phyloP scores from a whole-genome alignment of 2,113 vertebrate genomes.

The Centropus unirufus region DNA sequence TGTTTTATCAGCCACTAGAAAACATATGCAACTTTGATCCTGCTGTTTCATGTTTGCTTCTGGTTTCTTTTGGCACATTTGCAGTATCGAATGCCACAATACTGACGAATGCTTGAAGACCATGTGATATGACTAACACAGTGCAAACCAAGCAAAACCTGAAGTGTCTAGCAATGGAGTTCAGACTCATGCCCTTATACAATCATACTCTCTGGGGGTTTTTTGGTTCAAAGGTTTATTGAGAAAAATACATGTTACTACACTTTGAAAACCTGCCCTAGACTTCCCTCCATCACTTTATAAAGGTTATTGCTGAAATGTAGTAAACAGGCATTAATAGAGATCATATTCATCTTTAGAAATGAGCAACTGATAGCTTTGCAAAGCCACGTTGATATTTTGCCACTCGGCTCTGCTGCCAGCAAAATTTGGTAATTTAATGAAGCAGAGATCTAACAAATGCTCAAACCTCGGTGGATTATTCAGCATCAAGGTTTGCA shows the following conservation, averaged over 20 bases:
- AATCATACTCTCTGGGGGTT: not conserved
- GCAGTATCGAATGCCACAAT: slow-evolving; percentile 17
- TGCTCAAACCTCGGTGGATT: slow-evolving; percentile 41
- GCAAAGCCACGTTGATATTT: slow-evolving; percentile 69
- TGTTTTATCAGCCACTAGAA: slow-evolving; percentile 40
- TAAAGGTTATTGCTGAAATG: slow-evolving; percentile 41
- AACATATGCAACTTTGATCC: slow-evolving; percentile 49
- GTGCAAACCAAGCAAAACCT: not conserved
- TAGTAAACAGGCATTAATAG: slow-evolving; percentile 56
- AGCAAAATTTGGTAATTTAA: slow-evolving; percentile 74
- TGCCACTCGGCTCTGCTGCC: slow-evolving; percentile 55
- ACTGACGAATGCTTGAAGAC: not conserved
- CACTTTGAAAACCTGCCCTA: slow-evolving; percentile 9
- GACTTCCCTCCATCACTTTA: not conserved
- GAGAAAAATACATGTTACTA: slow-evolving; percentile 59
- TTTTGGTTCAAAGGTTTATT: slow-evolving; percentile 26
- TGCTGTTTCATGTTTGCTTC: slow-evolving; percentile 22
- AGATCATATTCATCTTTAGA: slow-evolving; percentile 69
- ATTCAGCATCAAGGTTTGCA: slow-evolving; percentile 65
- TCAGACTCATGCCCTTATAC: not conserved
- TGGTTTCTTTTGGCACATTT: slow-evolving; percentile 49
- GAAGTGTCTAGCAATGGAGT: not conserved
- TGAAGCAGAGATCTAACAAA: slow-evolving; percentile 71
- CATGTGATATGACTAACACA: not conserved
- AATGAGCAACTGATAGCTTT: slow-evolving; percentile 63